Conservation (phyloP, 2,113 vertebrate genomes). For the Phycodurus eques region DNA sequence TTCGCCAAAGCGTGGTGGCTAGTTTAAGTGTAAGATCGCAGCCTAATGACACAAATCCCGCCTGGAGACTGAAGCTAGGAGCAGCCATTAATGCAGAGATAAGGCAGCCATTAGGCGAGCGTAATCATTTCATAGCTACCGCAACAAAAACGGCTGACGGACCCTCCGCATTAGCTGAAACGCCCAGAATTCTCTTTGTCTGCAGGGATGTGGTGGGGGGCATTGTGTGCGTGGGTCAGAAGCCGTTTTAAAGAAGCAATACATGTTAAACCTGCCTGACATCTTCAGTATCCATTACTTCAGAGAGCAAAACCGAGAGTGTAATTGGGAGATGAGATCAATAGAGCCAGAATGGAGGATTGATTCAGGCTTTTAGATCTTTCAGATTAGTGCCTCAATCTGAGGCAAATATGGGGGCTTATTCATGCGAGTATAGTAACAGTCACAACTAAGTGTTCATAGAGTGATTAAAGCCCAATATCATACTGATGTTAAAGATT, state of each 20-base stretch:
- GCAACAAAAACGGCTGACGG: constrained; percentile 51
- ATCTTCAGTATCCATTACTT: constrained; percentile 70
- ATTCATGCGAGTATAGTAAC: constrained; percentile 68
- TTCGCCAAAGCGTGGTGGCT: constrained; percentile 34
- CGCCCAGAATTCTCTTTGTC: constrained; percentile 34
- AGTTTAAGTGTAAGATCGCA: constrained; percentile 55
- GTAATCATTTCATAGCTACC: constrained; percentile 63
- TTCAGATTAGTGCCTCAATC: constrained; percentile 72
- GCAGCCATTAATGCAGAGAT: constrained; percentile 61
- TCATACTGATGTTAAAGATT: constrained; percentile 55
- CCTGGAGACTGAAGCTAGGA: constrained; percentile 61
- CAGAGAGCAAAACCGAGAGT: constrained; percentile 59
- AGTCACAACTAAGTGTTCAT: constrained; percentile 59
- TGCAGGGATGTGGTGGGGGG: constrained; percentile 33
- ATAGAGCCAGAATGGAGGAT: constrained; percentile 69
- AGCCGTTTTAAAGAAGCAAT: constrained; percentile 65
- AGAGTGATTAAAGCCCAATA: constrained; percentile 64
- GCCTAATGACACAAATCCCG: constrained; percentile 63
- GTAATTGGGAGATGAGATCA: constrained; percentile 70
- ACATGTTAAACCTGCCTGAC: constrained; percentile 69
- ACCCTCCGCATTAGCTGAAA: constrained; percentile 23
- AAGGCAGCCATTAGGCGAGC: constrained; percentile 62
- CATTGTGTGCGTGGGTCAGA: constrained; percentile 55
- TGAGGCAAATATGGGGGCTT: constrained; percentile 69
- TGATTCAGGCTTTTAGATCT: constrained; percentile 72